These are phyloP conservation scores for Phenganax marumi DNA, from an alignment of 92 coral and sea anemone genomes.

Conservation along the genomic window DNA sequence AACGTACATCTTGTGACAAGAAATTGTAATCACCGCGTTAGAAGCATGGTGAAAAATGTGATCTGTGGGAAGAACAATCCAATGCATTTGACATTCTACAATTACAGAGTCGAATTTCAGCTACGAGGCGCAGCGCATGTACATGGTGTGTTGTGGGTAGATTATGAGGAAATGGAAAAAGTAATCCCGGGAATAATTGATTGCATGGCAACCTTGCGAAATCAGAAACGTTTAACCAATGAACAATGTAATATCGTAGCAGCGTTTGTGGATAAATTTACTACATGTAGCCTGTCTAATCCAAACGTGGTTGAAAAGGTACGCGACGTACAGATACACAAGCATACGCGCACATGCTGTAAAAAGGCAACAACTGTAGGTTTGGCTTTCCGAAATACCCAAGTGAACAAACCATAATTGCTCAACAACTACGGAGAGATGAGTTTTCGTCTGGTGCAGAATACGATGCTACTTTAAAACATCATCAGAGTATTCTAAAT, in stretches of 20 bases:
- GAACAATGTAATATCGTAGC: constrained; percentile 30
- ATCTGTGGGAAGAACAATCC: constrained; percentile 32
- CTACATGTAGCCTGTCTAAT: constrained; percentile 32
- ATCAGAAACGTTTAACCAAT: constrained; percentile 18
- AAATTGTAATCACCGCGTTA: constrained; percentile 25
- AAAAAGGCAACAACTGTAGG: constrained; percentile 32
- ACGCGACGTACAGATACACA: constrained; percentile 34
- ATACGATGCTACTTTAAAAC: constrained; percentile 17
- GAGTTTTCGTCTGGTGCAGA: constrained; percentile 16
- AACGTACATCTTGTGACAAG: constrained; percentile 29
- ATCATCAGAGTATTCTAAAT: constrained; percentile 25
- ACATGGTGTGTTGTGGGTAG: constrained; percentile 22
- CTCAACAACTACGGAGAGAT: constrained; percentile 33
- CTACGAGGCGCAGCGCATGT: constrained; percentile 28
- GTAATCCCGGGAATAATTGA: constrained; percentile 10
- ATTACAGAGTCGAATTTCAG: constrained; percentile 29
- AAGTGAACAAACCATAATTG: constrained; percentile 27
- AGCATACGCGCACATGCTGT: constrained; percentile 21
- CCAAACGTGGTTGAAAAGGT: constrained; percentile 29
- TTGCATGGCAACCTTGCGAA: constrained; percentile 16
- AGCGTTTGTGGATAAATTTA: constrained; percentile 34
- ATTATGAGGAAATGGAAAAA: constrained; percentile 15
- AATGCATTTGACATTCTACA: constrained; percentile 31
- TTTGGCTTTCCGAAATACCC: constrained; percentile 36
- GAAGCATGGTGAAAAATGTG: constrained; percentile 27